These are phyloP conservation scores for Clupea harengus DNA, from an alignment of 2,113 vertebrate species.

Conservation along the genomic window DNA sequence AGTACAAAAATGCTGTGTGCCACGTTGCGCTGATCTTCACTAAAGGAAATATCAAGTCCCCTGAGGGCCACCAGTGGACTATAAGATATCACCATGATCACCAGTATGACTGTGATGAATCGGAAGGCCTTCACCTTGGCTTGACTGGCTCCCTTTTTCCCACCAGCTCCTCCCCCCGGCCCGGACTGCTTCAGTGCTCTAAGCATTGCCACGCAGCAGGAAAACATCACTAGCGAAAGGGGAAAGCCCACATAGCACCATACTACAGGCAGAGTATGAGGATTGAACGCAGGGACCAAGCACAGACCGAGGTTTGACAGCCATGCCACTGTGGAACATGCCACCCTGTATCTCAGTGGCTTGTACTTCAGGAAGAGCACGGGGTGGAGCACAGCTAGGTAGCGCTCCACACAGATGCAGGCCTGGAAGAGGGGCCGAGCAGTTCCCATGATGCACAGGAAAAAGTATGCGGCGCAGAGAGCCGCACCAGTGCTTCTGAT, in stretches of 20 bases:
- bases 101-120: constrained; percentile 14
- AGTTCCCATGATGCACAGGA: constrained; percentile 19
- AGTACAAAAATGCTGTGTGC: constrained; percentile 15
- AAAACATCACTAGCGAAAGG: constrained; percentile 19
- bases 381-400: constrained; percentile 36
- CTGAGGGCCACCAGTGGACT: constrained; percentile 16
- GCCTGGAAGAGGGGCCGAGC: constrained; percentile 36
- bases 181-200: constrained; percentile 27
- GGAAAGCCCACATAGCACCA: constrained; percentile 12
- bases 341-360: constrained; percentile 28
- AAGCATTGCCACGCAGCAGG: constrained; percentile 29
- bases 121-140: constrained; percentile 38
- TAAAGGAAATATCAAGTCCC: not conserved
- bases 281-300: not conserved
- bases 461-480: not conserved
- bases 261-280: not conserved
- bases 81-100: constrained; percentile 19
- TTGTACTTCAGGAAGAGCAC: constrained; percentile 30
- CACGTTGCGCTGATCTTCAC: not conserved
- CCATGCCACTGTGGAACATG: not conserved
- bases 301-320: not conserved
- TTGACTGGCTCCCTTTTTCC: not conserved
- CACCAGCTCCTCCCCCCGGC: not conserved
- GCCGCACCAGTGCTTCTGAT: not conserved
- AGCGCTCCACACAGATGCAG: constrained; percentile 33